Evolutionary conservation across 1,140 invertebrate species (phyloP), one percentile per base, ranked within the genome.

Genomic region (Drosophila mojavensis): DNA sequence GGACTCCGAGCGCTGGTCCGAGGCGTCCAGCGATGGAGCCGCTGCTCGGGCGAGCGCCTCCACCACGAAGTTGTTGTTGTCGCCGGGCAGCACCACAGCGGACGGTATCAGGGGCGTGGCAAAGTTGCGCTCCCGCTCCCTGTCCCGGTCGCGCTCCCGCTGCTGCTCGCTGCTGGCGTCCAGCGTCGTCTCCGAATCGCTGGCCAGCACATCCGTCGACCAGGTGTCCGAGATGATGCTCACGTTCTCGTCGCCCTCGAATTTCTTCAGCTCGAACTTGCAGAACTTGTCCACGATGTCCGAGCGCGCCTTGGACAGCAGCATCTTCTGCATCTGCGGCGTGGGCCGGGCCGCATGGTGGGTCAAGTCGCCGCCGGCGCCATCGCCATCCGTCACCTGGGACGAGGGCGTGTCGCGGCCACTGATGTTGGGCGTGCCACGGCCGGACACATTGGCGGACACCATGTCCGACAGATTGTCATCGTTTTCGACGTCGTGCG

Each of bases 251-350:
- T 99, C 98, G 1, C 95, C 96, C 94, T 97, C 96, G 36, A 97
- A 93, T 86, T 97, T 97, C 92, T 97, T 98, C 36, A 99, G 98
- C 91, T 98, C 98, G 93, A 99, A 99, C 93, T 99, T 99, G 85
- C 98, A 98, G 94, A 99, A 99, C 92, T 99, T 98, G 72, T 99
- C 98, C 81, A 99, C 98, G 63, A 99, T 98, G 90, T 99, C 98
- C 66, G 96, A 97, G 6, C 96, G 94, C 26, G 95, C 96, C 91
- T 97, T 96, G 81, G 98, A 97, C n/a, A 94, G 84, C 3, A 94
- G 81, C 79, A 94, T 94, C 71, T 94, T 94, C 0, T 94, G 94
- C 79, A 93, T 94, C 93, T 86, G 83, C 39, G 83, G 83, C 50
- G 82, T 86, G 93, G 93, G 86, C 74, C 71, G 63, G 68, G 91